Base-by-base conservation (phyloP, 1,140 invertebrate genomes). In the Cylas formicarius region DNA sequence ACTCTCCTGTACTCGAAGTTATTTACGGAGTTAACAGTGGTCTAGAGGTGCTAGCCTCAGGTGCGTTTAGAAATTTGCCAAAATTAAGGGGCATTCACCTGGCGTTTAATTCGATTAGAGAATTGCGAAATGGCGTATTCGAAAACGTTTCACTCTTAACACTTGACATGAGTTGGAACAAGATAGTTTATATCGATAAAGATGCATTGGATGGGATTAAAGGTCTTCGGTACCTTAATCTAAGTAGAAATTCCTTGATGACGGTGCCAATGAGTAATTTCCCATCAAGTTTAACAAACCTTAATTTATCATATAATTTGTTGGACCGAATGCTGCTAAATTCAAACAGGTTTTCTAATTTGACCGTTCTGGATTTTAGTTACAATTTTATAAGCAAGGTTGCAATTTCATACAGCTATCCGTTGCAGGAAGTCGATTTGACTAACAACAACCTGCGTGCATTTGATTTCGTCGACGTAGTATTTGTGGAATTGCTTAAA, bases 101-200 rank as follows among this genome's bases (percentile, higher is more conserved):
- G 16, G 1, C 3, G 8, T 40, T 18, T 11, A 40, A 40, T 16
- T 2, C n/a, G 2, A 40, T 40, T 8, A 40, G 17, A 3, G 38
- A 40, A 24, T 17, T 40, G 3, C 10, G 38, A 18, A 13, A 40
- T 11, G 10, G 32, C 9, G 17, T n/a, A 5, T 40, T 40, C 13
- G 20, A 40, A 19, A 40, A 40, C 22, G 26, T 40, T 4, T 40
- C 38, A 9, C n/a, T 11, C 1, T 9, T 29, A 40, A 18, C 11
- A 2, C 14, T 40, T 26, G 38, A 40, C n/a, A 21, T 40, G 13
- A 40, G 38, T 28, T 40, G 38, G 38, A 40, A 40, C 16, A 18
- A 29, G 11, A 40, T 40, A 2, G 10, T 29, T 4, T 40, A 20
- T 29, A 29, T 40, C 7, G 38, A 40, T 18, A 7, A 16, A 3